phyloP scores from a whole-genome alignment of 2,888 invertebrate species.

The Cheiracanthium punctorium region DNA sequence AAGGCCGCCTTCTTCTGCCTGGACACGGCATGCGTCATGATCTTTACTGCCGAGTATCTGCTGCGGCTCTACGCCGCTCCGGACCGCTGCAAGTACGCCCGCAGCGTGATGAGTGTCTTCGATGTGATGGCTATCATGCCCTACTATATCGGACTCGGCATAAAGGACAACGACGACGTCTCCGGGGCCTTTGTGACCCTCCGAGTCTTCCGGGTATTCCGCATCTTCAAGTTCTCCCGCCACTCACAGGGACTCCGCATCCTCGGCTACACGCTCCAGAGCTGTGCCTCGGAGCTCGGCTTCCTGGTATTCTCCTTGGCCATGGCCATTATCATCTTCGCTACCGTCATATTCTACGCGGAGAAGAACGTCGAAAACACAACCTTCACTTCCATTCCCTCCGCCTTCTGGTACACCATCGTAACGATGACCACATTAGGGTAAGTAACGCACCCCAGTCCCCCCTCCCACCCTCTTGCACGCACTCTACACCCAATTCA shows the following conservation, averaged over 20 bases:
- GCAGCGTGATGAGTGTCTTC: conserved; percentile 99
- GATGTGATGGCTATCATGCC: conserved; percentile 99
- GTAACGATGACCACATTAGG: conserved; percentile 99
- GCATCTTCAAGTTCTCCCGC: conserved; percentile 99
- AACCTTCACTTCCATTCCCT: conserved; percentile 99
- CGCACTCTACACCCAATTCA: neutral
- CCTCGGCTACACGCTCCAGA: conserved; percentile 98
- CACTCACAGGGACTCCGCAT: conserved; percentile 99
- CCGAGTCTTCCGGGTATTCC: conserved; percentile 98
- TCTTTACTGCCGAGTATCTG: conserved; percentile 98
- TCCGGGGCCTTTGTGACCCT: conserved; percentile 99
- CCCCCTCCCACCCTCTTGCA: neutral
- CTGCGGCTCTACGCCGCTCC: conserved; percentile 96
- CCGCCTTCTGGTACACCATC: conserved; percentile 99
- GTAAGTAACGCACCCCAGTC: conserved; percentile 82
- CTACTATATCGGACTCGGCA: conserved; percentile 98
- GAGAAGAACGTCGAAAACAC: conserved; percentile 98
- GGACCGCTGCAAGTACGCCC: conserved; percentile 96
- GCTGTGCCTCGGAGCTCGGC: conserved; percentile 98
- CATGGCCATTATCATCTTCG: conserved; percentile 99
- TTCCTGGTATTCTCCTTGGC: conserved; percentile 99
- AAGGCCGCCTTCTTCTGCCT: conserved; percentile 99
- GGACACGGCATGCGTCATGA: conserved; percentile 99
- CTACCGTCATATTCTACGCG: conserved; percentile 99
- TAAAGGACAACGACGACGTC: conserved; percentile 98